Percentiles rank a stretch among this genome's conserved stretches.
Conservation (phyloP, 2,113 vertebrate genomes). For the Odocoileus virginianus region DNA sequence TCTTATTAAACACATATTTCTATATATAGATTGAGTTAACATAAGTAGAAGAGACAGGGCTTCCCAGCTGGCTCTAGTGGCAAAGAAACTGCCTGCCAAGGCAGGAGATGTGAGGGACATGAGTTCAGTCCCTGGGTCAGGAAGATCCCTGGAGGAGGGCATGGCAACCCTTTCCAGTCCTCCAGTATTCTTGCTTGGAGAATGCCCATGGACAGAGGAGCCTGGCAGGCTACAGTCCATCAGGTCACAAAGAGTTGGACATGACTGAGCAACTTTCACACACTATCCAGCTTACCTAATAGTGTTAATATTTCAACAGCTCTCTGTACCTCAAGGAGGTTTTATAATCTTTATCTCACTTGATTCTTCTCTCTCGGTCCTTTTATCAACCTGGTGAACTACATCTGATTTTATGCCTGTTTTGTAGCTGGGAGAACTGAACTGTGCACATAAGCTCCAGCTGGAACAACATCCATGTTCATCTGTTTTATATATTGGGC, state of each 20-base stretch:
- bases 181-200: not conserved
- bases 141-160: not conserved
- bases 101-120: not conserved
- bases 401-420: not conserved
- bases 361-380: not conserved
- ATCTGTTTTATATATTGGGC: not conserved
- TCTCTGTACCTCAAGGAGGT: not conserved
- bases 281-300: not conserved
- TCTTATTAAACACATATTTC: not conserved
- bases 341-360: not conserved
- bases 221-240: not conserved
- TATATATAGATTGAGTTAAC: not conserved
- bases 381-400: not conserved
- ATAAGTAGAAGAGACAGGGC: not conserved
- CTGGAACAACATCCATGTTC: not conserved
- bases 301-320: not conserved
- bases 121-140: not conserved
- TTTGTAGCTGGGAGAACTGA: not conserved
- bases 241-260: not conserved
- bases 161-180: not conserved
- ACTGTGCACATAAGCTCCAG: not conserved
- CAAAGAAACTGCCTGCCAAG: not conserved
- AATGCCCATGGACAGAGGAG: not conserved
- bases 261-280: not conserved
- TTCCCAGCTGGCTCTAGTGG: not conserved